Evolutionary conservation across 2,797 vertebrate genomes (phyloP).

Genomic region (Anguilla megastoma): DNA sequence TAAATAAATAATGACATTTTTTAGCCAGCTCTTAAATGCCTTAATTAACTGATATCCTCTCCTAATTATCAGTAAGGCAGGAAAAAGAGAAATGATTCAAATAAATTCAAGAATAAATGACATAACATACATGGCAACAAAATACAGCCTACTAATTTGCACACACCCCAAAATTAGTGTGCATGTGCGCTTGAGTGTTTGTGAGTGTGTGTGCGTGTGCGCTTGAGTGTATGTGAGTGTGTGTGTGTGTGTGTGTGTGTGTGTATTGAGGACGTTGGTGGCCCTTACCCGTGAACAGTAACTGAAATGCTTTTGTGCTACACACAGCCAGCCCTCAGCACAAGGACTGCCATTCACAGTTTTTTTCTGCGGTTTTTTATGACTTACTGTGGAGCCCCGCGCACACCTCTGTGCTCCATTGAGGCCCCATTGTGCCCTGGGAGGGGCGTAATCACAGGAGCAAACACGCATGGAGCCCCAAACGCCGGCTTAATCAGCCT

Average conservation of each 20-base stretch:
- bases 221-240: background rate
- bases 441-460: constrained; percentile 43
- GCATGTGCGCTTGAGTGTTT: background rate
- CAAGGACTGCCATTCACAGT: constrained; percentile 21
- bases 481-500: constrained; percentile 50
- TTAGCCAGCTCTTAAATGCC: too few species aligned
- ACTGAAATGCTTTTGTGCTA: constrained; percentile 22
- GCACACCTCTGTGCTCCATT: constrained; percentile 35
- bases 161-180: too few species aligned
- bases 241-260: background rate
- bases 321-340: background rate
- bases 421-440: constrained; percentile 43
- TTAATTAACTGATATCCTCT: too few species aligned
- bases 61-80: too few species aligned
- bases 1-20: too few species aligned
- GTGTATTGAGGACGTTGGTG: background rate
- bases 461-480: constrained; percentile 45
- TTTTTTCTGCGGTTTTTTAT: constrained; percentile 30
- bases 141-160: too few species aligned
- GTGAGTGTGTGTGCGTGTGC: background rate
- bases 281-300: background rate
- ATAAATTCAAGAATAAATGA: too few species aligned
- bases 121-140: too few species aligned
- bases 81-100: too few species aligned
- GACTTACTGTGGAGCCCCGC: constrained; percentile 42